Base-by-base conservation (phyloP, 2,888 invertebrate species). In the Hedychridium roseum region DNA sequence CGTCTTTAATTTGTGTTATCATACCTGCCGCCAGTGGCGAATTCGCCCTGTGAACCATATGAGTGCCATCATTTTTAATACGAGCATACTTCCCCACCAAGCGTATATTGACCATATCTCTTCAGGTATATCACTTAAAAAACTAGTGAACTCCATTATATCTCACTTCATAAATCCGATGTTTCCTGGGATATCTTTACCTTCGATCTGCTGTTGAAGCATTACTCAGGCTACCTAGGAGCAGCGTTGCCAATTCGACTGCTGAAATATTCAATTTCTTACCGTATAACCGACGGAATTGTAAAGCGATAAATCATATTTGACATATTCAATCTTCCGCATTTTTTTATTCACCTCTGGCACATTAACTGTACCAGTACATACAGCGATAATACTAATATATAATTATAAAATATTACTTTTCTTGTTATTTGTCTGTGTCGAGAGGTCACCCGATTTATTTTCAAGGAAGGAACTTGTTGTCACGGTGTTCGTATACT, bases 401-500 rank as follows among this genome's bases (percentile, higher is more conserved):
- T n/a, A n/a, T n/a, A n/a, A n/a, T 27, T 63, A 55, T 11, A 60
- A 58, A 34, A 68, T 71, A 21, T 69, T 68, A 58, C 73, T 68
- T 49, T 74, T 74, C 39, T 66, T 67, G 15, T 71, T 67, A 57
- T 83, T 83, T 7, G 81, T 76, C 38, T 77, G 73, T 40, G 83
- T 75, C 36, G 82, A 79, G 31, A 82, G 74, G 43, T 80, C 79
- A 42, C 83, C 78, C 1, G 83, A 65, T 63, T 83, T 80, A 45
- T 80, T 83, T 6, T 82, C 82, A 7, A 82, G 70, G 54, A 82
- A 81, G 59, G 81, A 83, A 60, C 83, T 83, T 2, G 80, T 80
- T 0, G 83, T 80, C 1, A 83, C 78, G 21, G 83, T 77, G 57
- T 82, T 83, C 2, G 81, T 77, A 37, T 74, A 66, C 16, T 76